Base-by-base conservation (phyloP, 2,113 vertebrate species). In the Malaclemys terrapin region DNA sequence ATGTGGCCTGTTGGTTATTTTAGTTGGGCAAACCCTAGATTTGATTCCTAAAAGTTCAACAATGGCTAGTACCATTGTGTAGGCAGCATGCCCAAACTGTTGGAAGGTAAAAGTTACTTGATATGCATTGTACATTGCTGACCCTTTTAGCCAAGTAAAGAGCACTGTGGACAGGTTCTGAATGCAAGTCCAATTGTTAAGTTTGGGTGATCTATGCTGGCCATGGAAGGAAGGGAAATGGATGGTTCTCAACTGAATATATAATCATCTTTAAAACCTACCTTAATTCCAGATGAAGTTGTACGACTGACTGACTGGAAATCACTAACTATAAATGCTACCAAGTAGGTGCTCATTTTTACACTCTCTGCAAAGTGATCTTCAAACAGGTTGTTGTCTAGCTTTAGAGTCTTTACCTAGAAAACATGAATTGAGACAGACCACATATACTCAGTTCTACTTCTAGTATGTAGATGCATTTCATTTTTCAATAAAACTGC, bases 341-440 rank as follows among this genome's bases (percentile, higher is more conserved):
- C 90, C 19, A 97, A 86, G 47, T 93, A 96, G 2, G 91, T 95
- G 80, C 95, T 97, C 93, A 97, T 96, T 91, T 90, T 97, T 49
- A 96, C 85, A 72, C 92, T 96, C 35, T 78, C 85, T 93, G 91
- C 83, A 89, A 97, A 95, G 24, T 96, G 85, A 59, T 96, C 90
- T 95, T 97, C 95, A 52, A 94, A 57, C 49, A 97, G 84, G 29
- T 92, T 90, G 57, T 79, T 91, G 84, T 88, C 89, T 83, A 97
- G 88, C 84, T 95, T 89, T 85, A 78, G 52, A 16, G 94, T 97
- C 80, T 93, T 91, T 24, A 94, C 69, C 94, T 97, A 87, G 20
- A 87, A 29, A 88, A 86, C 35, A 38, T 16, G 27, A 85, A 95
- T 82, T 78, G 75, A 24, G 11, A 78, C 42, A 78, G 42, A 47